A percentile compares a stretch with the other conserved stretches of the same genome.
Conservation (phyloP, 2,113 vertebrate genomes). For the Microtus oregoni region DNA sequence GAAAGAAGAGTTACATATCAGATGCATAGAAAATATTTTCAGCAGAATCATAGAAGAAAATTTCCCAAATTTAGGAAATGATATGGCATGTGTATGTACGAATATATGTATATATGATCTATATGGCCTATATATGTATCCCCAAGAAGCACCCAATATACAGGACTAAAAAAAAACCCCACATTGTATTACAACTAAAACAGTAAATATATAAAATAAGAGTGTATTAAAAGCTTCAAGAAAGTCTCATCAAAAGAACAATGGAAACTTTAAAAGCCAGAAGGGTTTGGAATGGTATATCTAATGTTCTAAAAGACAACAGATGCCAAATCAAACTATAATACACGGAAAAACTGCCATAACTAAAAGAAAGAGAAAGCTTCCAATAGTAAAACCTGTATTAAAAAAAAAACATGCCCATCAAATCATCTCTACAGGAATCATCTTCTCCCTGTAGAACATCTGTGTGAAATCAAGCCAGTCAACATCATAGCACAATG, state of each 20-base stretch:
- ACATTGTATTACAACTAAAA: not conserved
- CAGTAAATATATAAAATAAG: not conserved
- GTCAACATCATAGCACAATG: too few relatives aligned
- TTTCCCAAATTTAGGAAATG: not conserved
- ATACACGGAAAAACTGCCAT: not conserved
- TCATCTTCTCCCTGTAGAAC: too few relatives aligned
- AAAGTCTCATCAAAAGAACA: not conserved
- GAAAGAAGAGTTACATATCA: not conserved
- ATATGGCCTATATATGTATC: too few relatives aligned
- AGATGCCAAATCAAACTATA: not conserved
- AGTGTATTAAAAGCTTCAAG: not conserved
- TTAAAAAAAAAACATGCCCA: not conserved
- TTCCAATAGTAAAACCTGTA: not conserved
- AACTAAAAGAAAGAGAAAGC: not conserved
- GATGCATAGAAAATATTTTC: not conserved
- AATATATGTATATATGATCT: too few relatives aligned
- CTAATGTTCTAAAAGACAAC: not conserved
- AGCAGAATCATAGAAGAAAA: not conserved
- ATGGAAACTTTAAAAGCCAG: not conserved
- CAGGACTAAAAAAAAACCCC: not conserved
- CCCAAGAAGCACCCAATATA: not conserved
- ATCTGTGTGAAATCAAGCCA: too few relatives aligned
- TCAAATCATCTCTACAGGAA: not conserved
- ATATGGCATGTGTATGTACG: too few relatives aligned
- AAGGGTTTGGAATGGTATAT: not conserved